A percentile compares a stretch with the other conserved stretches of the same genome.
Conservation (phyloP, 2,797 vertebrate species). For the Micromesistius poutassou region DNA sequence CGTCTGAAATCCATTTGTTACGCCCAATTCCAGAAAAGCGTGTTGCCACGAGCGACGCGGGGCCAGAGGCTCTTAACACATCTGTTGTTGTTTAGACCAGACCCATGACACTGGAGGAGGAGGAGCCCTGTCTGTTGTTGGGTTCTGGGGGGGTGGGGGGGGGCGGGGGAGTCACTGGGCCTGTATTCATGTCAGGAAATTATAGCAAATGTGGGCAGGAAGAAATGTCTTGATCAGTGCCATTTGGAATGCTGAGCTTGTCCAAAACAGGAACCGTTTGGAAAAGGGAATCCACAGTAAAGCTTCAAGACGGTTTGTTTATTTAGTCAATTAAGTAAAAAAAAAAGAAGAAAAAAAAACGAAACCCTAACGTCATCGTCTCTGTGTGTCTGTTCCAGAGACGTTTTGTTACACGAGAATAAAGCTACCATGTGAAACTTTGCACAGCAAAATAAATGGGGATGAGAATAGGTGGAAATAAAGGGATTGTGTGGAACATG, state of each 20-base stretch:
- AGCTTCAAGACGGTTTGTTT: neutral
- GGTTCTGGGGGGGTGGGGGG: neutral
- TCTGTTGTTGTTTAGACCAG: constrained; percentile 50
- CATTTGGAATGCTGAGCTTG: constrained; percentile 11
- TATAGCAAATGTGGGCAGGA: neutral
- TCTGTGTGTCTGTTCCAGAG: neutral
- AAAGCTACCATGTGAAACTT: neutral
- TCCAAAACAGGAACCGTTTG: neutral
- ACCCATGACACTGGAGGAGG: constrained; percentile 30
- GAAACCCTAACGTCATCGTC: neutral
- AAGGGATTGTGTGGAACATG: neutral
- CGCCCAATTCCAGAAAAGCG: constrained; percentile 33
- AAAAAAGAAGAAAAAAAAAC: neutral
- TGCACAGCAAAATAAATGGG: neutral
- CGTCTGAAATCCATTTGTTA: constrained; percentile 56
- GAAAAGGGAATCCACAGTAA: neutral
- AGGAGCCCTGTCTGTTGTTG: constrained; percentile 42
- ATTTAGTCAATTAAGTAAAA: neutral
- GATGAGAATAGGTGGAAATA: neutral
- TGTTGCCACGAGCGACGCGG: constrained; percentile 46
- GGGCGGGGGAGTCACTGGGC: constrained; percentile 14
- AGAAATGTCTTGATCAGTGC: neutral
- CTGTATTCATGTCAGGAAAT: constrained; percentile 21
- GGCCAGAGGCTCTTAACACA: constrained; percentile 36
- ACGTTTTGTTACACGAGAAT: neutral